Base-by-base conservation (phyloP, 1,140 invertebrate species). In the Brachionus calyciflorus region DNA sequence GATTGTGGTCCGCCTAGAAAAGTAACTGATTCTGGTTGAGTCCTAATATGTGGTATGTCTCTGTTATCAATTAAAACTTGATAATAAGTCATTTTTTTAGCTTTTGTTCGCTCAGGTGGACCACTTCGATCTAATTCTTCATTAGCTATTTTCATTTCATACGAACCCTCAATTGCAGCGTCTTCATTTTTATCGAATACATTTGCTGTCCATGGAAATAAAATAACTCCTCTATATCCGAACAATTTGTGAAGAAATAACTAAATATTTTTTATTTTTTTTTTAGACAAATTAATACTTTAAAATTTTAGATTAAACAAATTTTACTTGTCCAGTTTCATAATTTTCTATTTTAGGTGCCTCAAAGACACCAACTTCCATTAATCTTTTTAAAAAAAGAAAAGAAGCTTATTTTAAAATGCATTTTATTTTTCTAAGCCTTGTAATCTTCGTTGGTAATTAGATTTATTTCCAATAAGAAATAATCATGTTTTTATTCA, bases 1-100 rank as follows among this genome's bases (percentile, higher is more conserved):
- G 92, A 94, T 83, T 96, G 93, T 84, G 96, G 93, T 83, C 93
- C 95, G 3, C 93, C 93, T 24, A 97, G 85, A 86, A 98, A 97
- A n/a, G 95, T 97, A 0, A 98, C 94, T 33, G 94, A 92, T 87
- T 97, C 94, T 46, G 51, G 63, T 17, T 79, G 40, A 28, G 33
- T 68, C 88, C 94, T 92, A 86, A 97, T 95, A 84, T 91, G 93
- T 24, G 94, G 94, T 83, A 93, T 94, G 87, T 98, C 95, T 82
- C 94, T 88, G 73, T 93, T 91, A 85, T 98, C 95, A 81, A 98
- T 96, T 5, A 98, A 87, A 19, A 96, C 93, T 88, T 97, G 93
- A 85, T 97, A 97, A 84, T 95, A 97, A 3, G 37, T 63, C 33
- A 78, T 19, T 28, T 78, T 76, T 57, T 55, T 60, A 7, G 40